Evolutionary conservation across 2,797 vertebrate genomes (phyloP).

Genomic region (Macrochelys suwanniensis): DNA sequence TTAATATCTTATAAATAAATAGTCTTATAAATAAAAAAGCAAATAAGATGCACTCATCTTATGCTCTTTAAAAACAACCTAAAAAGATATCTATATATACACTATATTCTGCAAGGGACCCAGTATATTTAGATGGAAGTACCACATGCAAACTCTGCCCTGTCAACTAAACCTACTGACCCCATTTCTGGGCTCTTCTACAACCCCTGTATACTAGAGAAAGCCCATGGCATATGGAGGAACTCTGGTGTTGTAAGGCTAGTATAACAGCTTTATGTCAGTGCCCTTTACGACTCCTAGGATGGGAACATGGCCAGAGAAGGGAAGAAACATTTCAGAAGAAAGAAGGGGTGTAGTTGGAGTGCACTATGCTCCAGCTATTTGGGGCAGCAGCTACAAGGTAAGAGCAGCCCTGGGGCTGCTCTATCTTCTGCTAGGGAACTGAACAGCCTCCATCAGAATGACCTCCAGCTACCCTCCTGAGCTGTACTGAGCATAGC

Average conservation of each 20-base stretch:
- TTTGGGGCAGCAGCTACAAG: not conserved
- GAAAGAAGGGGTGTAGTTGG: not conserved
- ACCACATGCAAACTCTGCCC: not conserved
- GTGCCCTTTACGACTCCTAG: fast-evolving
- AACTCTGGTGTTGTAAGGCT: fast-evolving
- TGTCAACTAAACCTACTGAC: not conserved
- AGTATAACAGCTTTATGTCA: not conserved
- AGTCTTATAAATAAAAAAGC: no score
- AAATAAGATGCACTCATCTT: not conserved
- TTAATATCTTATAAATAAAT: not conserved
- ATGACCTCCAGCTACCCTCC: not conserved
- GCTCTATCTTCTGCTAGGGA: not conserved
- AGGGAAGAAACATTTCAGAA: not conserved
- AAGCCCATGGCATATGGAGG: not conserved
- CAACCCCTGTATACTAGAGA: not conserved
- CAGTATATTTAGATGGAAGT: not conserved
- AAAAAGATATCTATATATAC: not conserved
- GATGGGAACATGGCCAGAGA: not conserved
- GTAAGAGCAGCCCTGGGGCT: not conserved
- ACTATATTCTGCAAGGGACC: not conserved
- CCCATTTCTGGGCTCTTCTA: fast-evolving
- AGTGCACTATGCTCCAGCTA: not conserved
- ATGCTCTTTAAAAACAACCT: not conserved
- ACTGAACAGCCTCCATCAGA: not conserved
- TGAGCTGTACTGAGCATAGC: fast-evolving